Evolutionary conservation across 2,113 vertebrate species (phyloP).

Genomic region (Protobothrops flavoviridis): DNA sequence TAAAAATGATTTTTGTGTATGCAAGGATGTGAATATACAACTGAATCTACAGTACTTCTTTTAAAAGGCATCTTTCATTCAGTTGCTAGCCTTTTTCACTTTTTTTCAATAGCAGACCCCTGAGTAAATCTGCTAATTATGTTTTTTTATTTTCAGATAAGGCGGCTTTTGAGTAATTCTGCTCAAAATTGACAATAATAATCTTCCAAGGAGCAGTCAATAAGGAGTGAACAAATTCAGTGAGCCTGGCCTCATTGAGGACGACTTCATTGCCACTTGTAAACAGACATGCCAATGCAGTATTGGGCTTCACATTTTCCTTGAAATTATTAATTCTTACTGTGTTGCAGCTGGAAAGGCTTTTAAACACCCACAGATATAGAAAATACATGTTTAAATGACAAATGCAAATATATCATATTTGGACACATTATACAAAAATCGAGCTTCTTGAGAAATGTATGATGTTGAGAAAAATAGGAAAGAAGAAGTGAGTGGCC

Average conservation of each 20-base stretch:
- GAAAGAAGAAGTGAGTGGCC: neutral
- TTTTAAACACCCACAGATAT: slow-evolving; percentile 3
- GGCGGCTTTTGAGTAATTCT: slow-evolving; percentile 24
- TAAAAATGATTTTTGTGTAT: slow-evolving; percentile 46
- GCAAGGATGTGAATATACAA: neutral
- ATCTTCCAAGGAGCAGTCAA: slow-evolving; percentile 31
- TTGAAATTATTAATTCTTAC: slow-evolving; percentile 14
- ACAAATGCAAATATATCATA: neutral
- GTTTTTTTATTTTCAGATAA: slow-evolving; percentile 20
- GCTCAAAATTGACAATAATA: slow-evolving; percentile 20
- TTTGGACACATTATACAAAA: neutral
- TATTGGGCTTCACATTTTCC: slow-evolving; percentile 2
- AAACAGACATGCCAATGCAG: neutral
- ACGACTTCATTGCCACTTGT: slow-evolving; percentile 12
- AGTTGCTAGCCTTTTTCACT: neutral
- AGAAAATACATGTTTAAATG: slow-evolving; percentile 7
- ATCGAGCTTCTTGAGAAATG: neutral
- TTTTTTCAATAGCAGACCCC: slow-evolving; percentile 5
- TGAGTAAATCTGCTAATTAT: slow-evolving; percentile 23
- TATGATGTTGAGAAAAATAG: neutral
- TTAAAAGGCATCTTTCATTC: slow-evolving; percentile 28
- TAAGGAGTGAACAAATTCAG: slow-evolving; percentile 30
- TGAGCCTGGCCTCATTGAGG: slow-evolving; percentile 12
- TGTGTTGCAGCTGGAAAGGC: neutral
- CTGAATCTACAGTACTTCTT: slow-evolving; percentile 45